These are phyloP conservation scores for Leptinotarsa rubiginosa DNA, from an alignment of 2,888 invertebrate species.

Conservation along the genomic window DNA sequence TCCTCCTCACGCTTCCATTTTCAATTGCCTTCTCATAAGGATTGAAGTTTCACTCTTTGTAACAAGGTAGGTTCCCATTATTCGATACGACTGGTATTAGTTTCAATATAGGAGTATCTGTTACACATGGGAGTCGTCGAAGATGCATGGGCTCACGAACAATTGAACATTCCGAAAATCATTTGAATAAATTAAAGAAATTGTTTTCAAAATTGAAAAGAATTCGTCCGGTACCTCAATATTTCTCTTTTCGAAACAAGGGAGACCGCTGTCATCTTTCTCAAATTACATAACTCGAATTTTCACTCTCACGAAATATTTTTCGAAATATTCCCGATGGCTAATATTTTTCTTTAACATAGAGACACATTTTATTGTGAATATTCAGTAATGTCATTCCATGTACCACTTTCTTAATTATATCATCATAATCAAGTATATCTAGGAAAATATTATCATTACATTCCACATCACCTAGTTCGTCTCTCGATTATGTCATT, in stretches of 20 bases:
- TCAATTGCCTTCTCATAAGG: neutral
- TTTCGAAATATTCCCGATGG: too few species aligned
- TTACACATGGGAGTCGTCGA: slow-evolving; percentile 22
- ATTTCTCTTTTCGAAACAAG: too few species aligned
- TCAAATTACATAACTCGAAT: too few species aligned
- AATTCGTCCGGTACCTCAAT: too few species aligned
- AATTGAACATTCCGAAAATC: neutral
- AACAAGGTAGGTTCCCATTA: slow-evolving; percentile 23
- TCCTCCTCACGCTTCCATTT: neutral
- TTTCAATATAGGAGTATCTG: slow-evolving; percentile 15
- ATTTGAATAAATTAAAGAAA: neutral
- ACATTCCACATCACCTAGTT: neutral
- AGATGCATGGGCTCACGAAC: neutral
- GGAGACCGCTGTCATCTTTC: too few species aligned
- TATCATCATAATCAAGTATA: neutral
- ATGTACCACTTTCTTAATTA: neutral
- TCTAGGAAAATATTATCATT: neutral
- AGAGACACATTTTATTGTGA: neutral
- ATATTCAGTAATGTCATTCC: neutral
- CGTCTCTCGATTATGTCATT: slow-evolving; percentile 34
- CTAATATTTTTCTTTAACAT: neutral
- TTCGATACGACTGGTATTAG: slow-evolving; percentile 7
- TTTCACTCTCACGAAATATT: too few species aligned
- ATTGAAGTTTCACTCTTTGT: slow-evolving; percentile 11
- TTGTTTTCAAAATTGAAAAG: too few species aligned